phyloP scores from a whole-genome alignment of 2,888 invertebrate genomes.

The Himalopsyche kuldschensis region DNA sequence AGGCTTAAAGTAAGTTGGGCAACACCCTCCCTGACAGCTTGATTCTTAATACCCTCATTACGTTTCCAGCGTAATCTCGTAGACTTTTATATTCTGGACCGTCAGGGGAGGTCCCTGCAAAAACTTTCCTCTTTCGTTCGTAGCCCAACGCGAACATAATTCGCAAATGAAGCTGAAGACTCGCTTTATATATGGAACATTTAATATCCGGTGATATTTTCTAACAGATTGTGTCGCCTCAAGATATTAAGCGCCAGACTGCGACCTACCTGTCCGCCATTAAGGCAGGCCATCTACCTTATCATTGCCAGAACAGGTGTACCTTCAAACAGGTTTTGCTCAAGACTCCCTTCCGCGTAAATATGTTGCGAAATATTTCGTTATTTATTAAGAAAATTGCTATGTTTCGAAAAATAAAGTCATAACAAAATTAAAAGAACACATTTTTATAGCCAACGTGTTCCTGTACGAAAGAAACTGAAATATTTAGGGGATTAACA shows the following conservation, averaged over 20 bases:
- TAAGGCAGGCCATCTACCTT: constrained; percentile 18
- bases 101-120: not conserved
- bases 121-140: constrained; percentile 4
- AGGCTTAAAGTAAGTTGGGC: not conserved
- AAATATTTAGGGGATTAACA: too few relatives aligned
- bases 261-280: constrained; percentile 12
- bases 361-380: constrained; percentile 15
- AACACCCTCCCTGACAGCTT: constrained; percentile 9
- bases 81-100: not conserved
- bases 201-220: constrained; percentile 38
- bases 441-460: too few relatives aligned
- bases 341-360: not conserved
- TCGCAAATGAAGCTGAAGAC: constrained; percentile 33
- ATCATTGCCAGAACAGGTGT: constrained; percentile 22
- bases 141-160: constrained; percentile 5
- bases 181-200: constrained; percentile 27
- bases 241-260: constrained; percentile 31
- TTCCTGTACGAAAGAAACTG: too few relatives aligned
- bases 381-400: not conserved
- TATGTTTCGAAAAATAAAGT: not conserved
- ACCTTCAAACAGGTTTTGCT: constrained; percentile 8
- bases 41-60: constrained; percentile 28
- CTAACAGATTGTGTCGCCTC: constrained; percentile 36
- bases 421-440: too few relatives aligned
- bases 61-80: constrained; percentile 4